Evolutionary conservation across 2,797 vertebrate genomes (phyloP).

Genomic region (Nothura maculosa): DNA sequence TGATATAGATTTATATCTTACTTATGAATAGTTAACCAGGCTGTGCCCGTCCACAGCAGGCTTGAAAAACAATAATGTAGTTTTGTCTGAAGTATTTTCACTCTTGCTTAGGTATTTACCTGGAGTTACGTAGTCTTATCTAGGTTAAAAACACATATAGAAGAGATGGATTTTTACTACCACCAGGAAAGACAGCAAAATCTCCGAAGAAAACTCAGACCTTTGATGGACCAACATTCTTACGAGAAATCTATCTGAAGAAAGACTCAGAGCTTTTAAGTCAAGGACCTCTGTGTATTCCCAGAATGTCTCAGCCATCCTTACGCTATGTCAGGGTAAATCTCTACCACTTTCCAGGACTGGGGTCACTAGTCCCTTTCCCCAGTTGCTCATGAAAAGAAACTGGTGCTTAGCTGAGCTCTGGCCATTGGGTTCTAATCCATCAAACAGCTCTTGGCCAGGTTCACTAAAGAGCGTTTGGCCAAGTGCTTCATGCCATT

Average conservation of each 20-base stretch:
- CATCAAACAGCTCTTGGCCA: neutral
- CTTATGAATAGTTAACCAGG: neutral
- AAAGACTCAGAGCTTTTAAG: neutral
- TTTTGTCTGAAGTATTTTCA: neutral
- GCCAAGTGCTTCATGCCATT: neutral
- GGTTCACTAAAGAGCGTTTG: neutral
- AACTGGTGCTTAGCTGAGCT: neutral
- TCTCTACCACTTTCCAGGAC: neutral
- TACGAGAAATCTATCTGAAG: accelerated
- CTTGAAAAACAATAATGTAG: neutral
- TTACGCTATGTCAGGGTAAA: neutral
- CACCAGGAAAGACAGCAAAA: neutral
- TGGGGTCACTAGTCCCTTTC: neutral
- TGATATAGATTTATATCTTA: neutral
- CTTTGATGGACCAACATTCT: neutral
- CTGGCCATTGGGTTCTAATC: neutral
- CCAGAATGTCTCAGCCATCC: neutral
- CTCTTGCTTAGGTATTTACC: neutral
- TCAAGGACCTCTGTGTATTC: neutral
- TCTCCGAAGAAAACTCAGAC: neutral
- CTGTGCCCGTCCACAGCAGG: neutral
- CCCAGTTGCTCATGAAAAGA: neutral
- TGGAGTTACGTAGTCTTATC: neutral
- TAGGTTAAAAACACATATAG: neutral
- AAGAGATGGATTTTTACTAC: neutral